These are phyloP conservation scores for Podarcis siculus DNA, from an alignment of 2,797 vertebrate species.

Conservation along the genomic window DNA sequence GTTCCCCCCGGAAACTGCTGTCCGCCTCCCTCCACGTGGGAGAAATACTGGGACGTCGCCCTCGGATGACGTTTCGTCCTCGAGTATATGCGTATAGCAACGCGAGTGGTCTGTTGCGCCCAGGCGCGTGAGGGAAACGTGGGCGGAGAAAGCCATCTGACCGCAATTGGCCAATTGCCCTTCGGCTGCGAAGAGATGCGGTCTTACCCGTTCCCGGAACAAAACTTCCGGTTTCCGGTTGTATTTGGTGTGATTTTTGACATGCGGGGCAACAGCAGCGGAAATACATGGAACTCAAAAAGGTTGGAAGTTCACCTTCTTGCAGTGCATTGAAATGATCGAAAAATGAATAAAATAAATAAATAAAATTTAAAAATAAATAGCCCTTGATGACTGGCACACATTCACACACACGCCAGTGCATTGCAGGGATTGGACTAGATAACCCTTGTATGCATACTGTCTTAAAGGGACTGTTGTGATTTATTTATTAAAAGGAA, in stretches of 20 bases:
- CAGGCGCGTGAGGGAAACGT: not conserved
- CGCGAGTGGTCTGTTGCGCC: not conserved
- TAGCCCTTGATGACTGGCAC: too few relatives aligned
- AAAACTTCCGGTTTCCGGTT: not conserved
- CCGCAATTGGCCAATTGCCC: too few relatives aligned
- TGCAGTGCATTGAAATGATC: not conserved
- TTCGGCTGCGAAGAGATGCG: not conserved
- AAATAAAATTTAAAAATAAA: too few relatives aligned
- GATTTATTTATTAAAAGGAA: not conserved
- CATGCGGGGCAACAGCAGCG: not conserved
- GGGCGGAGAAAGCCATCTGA: not conserved
- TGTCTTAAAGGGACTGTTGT: not conserved
- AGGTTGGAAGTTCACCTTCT: not conserved
- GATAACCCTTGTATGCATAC: not conserved
- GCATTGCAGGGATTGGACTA: too few relatives aligned
- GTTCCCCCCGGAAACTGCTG: too few relatives aligned
- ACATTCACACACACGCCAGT: too few relatives aligned
- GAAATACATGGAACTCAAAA: not conserved
- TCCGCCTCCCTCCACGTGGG: not conserved
- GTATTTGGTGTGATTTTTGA: not conserved
- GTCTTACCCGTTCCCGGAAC: not conserved
- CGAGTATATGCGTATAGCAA: not conserved
- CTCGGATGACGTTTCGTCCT: rapidly evolving
- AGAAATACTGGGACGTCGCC: rapidly evolving
- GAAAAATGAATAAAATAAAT: too few relatives aligned